Evolutionary conservation across 2,797 vertebrate species (phyloP).

Genomic region (Salmo trutta): DNA sequence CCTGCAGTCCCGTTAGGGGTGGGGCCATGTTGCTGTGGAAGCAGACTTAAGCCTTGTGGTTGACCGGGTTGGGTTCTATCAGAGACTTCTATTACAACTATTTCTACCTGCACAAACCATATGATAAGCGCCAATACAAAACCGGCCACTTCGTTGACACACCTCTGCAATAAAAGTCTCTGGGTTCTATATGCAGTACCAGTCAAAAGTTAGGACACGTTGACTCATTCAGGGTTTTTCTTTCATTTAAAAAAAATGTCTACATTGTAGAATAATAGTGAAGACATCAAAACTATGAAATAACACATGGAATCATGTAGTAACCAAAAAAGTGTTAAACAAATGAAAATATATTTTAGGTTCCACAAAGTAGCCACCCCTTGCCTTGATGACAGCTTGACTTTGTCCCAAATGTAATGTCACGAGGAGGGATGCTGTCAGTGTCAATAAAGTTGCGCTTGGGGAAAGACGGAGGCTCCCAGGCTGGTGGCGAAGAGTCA

Average conservation of each 20-base stretch:
- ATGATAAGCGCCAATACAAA: neutral
- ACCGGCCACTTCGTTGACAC: neutral
- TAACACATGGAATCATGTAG: too few species aligned
- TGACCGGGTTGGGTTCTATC: neutral
- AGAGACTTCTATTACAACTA: neutral
- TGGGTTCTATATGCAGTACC: conserved; percentile 5
- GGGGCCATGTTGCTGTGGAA: neutral
- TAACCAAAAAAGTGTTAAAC: too few species aligned
- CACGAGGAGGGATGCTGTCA: conserved; percentile 33
- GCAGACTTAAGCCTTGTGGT: neutral
- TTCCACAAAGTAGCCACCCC: too few species aligned
- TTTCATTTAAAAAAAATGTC: too few species aligned
- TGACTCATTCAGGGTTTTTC: too few species aligned
- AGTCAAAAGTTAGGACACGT: too few species aligned
- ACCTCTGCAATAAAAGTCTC: neutral
- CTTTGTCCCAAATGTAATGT: neutral
- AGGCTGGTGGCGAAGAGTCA: conserved; percentile 24
- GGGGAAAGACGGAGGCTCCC: neutral
- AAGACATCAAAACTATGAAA: too few species aligned
- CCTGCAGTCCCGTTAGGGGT: neutral
- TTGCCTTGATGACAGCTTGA: too few species aligned
- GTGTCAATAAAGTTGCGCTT: conserved; percentile 30
- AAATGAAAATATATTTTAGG: too few species aligned
- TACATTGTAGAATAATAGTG: too few species aligned
- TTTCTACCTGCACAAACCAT: neutral